A percentile compares a stretch with the other conserved stretches of the same genome.
Conservation (phyloP, 2,797 vertebrate species). For the Percopsis omiscomaycus region DNA sequence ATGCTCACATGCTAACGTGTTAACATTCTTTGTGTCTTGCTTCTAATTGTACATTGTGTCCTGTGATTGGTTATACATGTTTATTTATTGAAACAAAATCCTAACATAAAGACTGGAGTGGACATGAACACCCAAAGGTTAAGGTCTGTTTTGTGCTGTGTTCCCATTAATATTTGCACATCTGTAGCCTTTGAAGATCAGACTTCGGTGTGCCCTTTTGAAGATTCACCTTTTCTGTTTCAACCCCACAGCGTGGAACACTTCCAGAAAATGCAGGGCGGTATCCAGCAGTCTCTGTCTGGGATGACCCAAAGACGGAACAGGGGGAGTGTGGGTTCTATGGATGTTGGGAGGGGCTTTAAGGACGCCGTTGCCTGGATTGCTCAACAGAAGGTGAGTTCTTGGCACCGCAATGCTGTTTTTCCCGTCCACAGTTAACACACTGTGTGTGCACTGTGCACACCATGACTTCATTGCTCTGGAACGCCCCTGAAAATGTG, state of each 20-base stretch:
- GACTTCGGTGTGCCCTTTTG: background rate
- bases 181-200: constrained; percentile 15
- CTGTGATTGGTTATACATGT: too few relatives aligned
- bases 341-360: constrained; percentile 56
- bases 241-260: constrained; percentile 57
- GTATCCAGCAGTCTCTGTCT: constrained; percentile 28
- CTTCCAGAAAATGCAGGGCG: constrained; percentile 25
- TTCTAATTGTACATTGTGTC: background rate
- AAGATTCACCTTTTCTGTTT: constrained; percentile 13
- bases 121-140: too few relatives aligned
- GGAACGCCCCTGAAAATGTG: constrained; percentile 74
- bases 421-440: background rate
- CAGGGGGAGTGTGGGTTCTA: constrained; percentile 47
- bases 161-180: background rate
- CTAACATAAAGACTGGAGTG: too few relatives aligned
- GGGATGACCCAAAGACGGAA: constrained; percentile 31
- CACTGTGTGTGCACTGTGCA: constrained; percentile 53
- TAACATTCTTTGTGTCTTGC: background rate
- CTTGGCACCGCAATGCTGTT: background rate
- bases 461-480: constrained; percentile 79
- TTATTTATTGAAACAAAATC: too few relatives aligned
- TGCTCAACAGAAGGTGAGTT: constrained; percentile 75
- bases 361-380: constrained; percentile 75
- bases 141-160: too few relatives aligned
- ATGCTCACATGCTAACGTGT: background rate